Evolutionary conservation across 1,140 invertebrate species (phyloP), one percentile per base, ranked within the genome.

Genomic region (Drosophila sturtevanti): DNA sequence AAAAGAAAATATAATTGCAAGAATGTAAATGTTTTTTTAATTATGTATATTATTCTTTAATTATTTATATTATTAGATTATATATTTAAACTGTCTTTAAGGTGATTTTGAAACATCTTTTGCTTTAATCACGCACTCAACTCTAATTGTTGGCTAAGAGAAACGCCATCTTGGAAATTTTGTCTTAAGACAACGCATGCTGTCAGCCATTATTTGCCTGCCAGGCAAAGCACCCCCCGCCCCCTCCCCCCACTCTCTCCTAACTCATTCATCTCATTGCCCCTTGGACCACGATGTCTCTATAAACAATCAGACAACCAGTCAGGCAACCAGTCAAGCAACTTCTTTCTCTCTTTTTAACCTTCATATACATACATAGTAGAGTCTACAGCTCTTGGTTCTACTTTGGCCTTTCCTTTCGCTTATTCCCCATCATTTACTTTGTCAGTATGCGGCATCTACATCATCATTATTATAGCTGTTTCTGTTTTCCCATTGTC

Each of bases 361-460:
- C 27, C 27, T 31, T 31, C 27, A 31, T 31, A 4, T 24, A 4
- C 1, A 31, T 31, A 31, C 6, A 31, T n/a, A n/a, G n/a, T n/a
- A n/a, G n/a, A n/a, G n/a, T n/a, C n/a, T n/a, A 31, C 34, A 34
- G 27, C 51, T 37, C 22, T 44, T 31, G 27, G 37, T 24, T 71
- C 65, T 63, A 35, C 70, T 72, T 41, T 12, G 11, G 71, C 37
- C 73, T 68, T 55, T 34, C 68, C 55, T 58, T 68, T 65, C 69
- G 66, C 68, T 89, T 75, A 84, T 89, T 89, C 81, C 87, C 85
- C 85, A 89, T 89, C 80, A 89, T 89, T 89, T 89, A 70, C 77
- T 89, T 89, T 90, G 87, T 90, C 87, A 90, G 85, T 82, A 68
- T 90, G 76, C 87, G 89, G 77, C 87, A 90, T 74, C 71, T 90